A percentile compares a stretch with the other conserved stretches of the same genome.
phyloP scores from a whole-genome alignment of 2,888 invertebrate genomes.

The Miltochrista miniata region DNA sequence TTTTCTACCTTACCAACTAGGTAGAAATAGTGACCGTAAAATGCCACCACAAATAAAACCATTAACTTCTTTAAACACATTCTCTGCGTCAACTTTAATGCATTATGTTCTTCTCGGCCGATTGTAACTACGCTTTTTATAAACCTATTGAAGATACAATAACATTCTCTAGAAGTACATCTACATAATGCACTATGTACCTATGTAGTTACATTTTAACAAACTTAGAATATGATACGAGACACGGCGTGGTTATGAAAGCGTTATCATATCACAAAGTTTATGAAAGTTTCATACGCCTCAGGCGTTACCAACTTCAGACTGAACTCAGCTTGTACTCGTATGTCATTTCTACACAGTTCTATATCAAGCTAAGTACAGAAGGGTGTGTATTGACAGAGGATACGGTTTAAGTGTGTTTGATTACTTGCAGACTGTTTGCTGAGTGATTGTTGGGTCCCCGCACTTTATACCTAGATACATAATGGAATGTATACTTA shows the following conservation, averaged over 20 bases:
- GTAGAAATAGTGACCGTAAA: no score
- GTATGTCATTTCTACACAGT: constrained; percentile 57
- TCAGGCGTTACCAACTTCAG: constrained; percentile 52
- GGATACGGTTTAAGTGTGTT: constrained; percentile 6
- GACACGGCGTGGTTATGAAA: constrained; percentile 46
- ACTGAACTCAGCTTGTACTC: constrained; percentile 42
- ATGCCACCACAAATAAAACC: no score
- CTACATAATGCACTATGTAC: constrained; percentile 13
- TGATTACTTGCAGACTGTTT: constrained; percentile 7
- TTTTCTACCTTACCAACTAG: no score
- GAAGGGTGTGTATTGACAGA: constrained; percentile 16
- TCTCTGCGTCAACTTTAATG: no score
- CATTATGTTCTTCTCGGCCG: no score
- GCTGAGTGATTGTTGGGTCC: neutral
- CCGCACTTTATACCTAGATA: neutral
- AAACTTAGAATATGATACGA: constrained; percentile 49
- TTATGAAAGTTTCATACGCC: constrained; percentile 42
- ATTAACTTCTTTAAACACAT: no score
- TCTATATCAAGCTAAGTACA: constrained; percentile 45
- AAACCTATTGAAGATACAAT: neutral
- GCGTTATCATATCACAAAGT: constrained; percentile 56
- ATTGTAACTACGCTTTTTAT: no score
- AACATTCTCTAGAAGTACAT: constrained; percentile 5
- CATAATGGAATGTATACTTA: no score
- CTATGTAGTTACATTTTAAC: constrained; percentile 27